Conservation (phyloP, 2,113 vertebrate genomes). For the Pelecanoides urinatrix region DNA sequence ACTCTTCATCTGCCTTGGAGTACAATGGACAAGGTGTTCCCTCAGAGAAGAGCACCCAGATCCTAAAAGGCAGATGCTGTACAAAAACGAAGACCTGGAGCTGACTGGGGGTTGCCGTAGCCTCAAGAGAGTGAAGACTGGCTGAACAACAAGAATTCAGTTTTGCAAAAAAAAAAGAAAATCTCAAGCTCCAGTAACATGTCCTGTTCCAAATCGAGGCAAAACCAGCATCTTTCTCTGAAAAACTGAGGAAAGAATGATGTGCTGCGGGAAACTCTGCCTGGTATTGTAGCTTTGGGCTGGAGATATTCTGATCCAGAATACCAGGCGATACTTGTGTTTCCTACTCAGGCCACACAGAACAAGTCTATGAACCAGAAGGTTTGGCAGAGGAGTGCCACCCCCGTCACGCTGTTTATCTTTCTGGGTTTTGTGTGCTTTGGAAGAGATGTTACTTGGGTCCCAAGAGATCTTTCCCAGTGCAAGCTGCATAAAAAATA, state of each 20-base stretch:
- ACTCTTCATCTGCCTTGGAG: background rate
- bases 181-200: background rate
- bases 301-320: too few relatives aligned
- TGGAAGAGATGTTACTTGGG: background rate
- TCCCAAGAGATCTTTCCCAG: background rate
- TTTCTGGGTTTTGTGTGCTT: background rate
- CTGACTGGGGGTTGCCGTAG: background rate
- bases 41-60: background rate
- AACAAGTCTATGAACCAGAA: background rate
- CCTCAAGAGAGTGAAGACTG: background rate
- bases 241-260: background rate
- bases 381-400: background rate
- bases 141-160: background rate
- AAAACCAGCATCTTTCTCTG: background rate
- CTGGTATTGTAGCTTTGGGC: too few relatives aligned
- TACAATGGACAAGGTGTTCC: background rate
- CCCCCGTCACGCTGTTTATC: background rate
- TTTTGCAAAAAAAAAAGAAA: background rate
- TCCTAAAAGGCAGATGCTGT: background rate
- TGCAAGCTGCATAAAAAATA: background rate
- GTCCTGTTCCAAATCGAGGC: background rate
- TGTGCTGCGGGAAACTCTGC: background rate
- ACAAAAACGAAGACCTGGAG: background rate
- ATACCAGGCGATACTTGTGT: background rate
- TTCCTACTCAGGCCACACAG: background rate